phyloP scores from a whole-genome alignment of 2,113 vertebrate species.

The Centropus bengalensis region DNA sequence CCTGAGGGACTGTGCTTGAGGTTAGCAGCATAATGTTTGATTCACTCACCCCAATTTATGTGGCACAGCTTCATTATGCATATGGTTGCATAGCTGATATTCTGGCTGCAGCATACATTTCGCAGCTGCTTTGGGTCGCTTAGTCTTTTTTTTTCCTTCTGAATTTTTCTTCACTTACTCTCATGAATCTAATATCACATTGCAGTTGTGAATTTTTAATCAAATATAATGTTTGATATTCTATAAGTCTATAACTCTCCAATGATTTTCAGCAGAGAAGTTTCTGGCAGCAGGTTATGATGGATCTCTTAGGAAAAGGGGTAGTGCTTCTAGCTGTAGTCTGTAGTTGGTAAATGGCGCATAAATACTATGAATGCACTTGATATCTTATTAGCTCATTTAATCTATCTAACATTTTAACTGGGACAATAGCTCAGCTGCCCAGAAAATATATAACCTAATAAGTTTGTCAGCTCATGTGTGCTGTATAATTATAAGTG shows the following conservation, averaged over 20 bases:
- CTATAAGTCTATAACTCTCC: background rate
- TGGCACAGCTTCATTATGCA: slow-evolving; percentile 1
- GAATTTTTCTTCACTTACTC: background rate
- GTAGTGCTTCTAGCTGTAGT: background rate
- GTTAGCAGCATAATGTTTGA: background rate
- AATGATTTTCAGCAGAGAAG: background rate
- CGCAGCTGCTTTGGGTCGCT: background rate
- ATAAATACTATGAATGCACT: background rate
- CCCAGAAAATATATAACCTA: background rate
- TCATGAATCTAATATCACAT: background rate
- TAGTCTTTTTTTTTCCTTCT: background rate
- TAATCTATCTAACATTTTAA: background rate
- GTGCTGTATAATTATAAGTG: background rate
- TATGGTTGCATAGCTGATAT: background rate
- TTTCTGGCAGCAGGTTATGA: background rate
- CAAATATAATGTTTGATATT: background rate
- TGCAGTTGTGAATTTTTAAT: slow-evolving; percentile 3
- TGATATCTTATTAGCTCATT: background rate
- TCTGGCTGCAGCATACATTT: background rate
- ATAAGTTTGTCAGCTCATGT: background rate
- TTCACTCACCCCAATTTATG: background rate
- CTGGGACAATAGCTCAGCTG: background rate
- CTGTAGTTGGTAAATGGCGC: background rate
- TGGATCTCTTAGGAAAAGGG: background rate
- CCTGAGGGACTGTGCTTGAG: background rate